Evolutionary conservation across 2,888 invertebrate genomes (phyloP).

Genomic region (Sycophila texana): DNA sequence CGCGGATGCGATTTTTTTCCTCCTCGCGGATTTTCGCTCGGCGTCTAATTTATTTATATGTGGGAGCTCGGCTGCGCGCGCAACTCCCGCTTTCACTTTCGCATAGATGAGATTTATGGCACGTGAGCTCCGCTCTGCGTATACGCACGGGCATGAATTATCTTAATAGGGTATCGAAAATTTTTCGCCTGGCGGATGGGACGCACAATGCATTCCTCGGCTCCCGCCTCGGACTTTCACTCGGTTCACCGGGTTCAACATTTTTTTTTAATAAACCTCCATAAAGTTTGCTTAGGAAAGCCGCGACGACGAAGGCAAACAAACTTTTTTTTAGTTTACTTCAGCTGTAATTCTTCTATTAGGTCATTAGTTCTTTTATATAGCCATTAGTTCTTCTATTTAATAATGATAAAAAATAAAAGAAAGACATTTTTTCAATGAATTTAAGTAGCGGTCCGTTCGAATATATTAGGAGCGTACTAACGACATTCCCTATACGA

Average conservation of each 20-base stretch:
- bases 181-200: not conserved
- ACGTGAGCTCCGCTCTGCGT: not conserved
- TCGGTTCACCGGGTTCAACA: not conserved
- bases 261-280: too few species aligned
- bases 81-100: conserved; percentile 45
- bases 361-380: too few species aligned
- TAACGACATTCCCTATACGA: too few species aligned
- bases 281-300: too few species aligned
- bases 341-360: too few species aligned
- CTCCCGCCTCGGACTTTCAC: conserved; percentile 19
- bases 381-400: too few species aligned
- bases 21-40: conserved; percentile 32
- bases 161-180: conserved; percentile 16
- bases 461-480: too few species aligned
- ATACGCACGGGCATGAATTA: conserved; percentile 45
- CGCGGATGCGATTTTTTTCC: not conserved
- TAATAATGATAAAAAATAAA: too few species aligned
- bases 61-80: not conserved
- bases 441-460: too few species aligned
- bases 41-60: conserved; percentile 27
- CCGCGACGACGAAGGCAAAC: too few species aligned
- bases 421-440: too few species aligned
- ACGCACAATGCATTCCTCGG: conserved; percentile 6
- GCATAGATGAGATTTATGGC: conserved; percentile 54
- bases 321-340: too few species aligned